These are phyloP conservation scores for Choloepus didactylus DNA, from an alignment of 2,797 vertebrate genomes.

Conservation along the genomic window DNA sequence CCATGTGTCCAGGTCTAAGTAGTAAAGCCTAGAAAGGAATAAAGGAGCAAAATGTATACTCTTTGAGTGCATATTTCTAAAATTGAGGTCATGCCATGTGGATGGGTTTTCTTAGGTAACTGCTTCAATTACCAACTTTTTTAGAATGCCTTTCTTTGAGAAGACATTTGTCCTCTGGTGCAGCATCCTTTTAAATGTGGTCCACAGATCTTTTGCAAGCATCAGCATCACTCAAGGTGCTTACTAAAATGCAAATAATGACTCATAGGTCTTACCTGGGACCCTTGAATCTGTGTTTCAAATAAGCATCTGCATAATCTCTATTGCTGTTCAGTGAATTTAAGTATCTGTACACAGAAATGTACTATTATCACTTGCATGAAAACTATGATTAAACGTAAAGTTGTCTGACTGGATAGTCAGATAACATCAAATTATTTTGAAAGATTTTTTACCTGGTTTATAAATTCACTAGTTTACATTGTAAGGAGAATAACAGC, in stretches of 20 bases:
- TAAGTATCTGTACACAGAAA: neutral
- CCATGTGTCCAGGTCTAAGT: neutral
- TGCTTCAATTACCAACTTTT: neutral
- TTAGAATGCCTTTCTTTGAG: neutral
- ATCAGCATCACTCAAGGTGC: neutral
- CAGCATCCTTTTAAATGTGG: neutral
- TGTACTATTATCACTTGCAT: neutral
- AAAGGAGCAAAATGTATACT: neutral
- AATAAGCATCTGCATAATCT: neutral
- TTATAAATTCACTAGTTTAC: slow-evolving; percentile 16
- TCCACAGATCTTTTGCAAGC: too few species aligned
- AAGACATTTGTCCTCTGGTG: neutral
- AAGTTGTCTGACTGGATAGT: neutral
- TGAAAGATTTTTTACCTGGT: neutral
- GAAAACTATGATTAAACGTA: slow-evolving; percentile 20
- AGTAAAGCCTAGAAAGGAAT: neutral
- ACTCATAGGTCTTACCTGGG: neutral
- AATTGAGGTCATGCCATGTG: neutral
- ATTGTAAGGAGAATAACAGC: neutral
- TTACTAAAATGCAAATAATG: neutral
- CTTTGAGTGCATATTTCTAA: neutral
- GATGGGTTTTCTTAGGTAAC: neutral
- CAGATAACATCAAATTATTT: neutral
- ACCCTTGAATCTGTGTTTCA: neutral
- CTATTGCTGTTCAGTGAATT: neutral